A percentile compares a stretch with the other conserved stretches of the same genome.
phyloP scores from a whole-genome alignment of 2,797 vertebrate genomes.

The Brachyrhaphis roseni region DNA sequence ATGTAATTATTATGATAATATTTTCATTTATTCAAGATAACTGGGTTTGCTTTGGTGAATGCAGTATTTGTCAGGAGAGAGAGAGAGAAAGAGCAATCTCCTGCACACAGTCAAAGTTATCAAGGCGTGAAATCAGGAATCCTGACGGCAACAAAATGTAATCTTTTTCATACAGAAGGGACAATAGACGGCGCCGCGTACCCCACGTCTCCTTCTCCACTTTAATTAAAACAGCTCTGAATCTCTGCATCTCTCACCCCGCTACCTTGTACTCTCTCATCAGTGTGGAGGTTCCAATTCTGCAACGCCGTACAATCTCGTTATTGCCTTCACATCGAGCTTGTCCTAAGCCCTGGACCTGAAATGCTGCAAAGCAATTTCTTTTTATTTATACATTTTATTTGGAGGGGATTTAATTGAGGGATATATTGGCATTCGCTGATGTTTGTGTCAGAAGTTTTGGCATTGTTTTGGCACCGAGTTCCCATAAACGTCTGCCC shows the following conservation, averaged over 20 bases:
- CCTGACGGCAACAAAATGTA: constrained; percentile 83
- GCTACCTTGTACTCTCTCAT: constrained; percentile 51
- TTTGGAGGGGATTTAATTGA: constrained; percentile 33
- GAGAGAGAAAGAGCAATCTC: constrained; percentile 59
- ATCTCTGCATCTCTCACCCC: constrained; percentile 53
- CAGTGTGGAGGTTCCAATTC: constrained; percentile 54
- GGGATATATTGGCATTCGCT: constrained; percentile 32
- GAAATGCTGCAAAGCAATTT: constrained; percentile 61
- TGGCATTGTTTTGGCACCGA: constrained; percentile 3
- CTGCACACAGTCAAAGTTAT: constrained; percentile 76
- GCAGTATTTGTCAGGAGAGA: constrained; percentile 68
- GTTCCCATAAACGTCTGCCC: constrained; percentile 27
- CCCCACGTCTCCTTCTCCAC: constrained; percentile 73
- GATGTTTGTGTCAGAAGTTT: constrained; percentile 15
- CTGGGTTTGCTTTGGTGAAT: constrained; percentile 67
- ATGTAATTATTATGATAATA: constrained; percentile 83
- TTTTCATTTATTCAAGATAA: constrained; percentile 82
- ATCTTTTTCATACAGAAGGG: constrained; percentile 81
- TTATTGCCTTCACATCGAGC: constrained; percentile 62
- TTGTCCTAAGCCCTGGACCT: constrained; percentile 54
- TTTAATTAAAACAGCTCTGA: constrained; percentile 82
- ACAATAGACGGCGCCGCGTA: constrained; percentile 79
- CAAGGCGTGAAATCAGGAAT: constrained; percentile 83
- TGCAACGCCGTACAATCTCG: constrained; percentile 67
- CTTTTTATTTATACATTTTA: constrained; percentile 50